Conservation (phyloP, 1,140 invertebrate species). For the Aphidius ervi region DNA sequence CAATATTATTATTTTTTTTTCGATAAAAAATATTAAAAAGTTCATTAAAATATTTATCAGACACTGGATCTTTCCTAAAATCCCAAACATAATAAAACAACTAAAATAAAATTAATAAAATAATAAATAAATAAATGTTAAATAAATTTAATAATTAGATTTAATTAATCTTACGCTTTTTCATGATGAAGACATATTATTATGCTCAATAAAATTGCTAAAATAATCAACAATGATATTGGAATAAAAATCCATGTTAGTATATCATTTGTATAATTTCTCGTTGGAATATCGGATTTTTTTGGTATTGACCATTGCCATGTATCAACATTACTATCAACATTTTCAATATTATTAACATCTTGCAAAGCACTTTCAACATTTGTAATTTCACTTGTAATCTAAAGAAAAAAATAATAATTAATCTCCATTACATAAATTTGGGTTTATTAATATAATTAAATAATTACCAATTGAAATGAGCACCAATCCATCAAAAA, state of each 20-base stretch:
- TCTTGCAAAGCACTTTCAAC: constrained; percentile 41
- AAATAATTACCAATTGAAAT: constrained; percentile 67
- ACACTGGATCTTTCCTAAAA: constrained; percentile 45
- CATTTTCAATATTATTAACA: constrained; percentile 45
- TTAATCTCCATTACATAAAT: neutral
- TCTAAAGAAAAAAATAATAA: constrained; percentile 25
- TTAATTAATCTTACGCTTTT: constrained; percentile 63
- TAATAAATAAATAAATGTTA: constrained; percentile 21
- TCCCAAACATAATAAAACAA: constrained; percentile 1
- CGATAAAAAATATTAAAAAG: constrained; percentile 44
- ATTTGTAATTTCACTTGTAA: constrained; percentile 34
- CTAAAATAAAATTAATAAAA: constrained; percentile 28
- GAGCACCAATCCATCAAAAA: constrained; percentile 86
- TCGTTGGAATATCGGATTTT: constrained; percentile 59
- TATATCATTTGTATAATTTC: constrained; percentile 69
- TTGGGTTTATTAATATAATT: constrained; percentile 4
- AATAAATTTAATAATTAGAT: constrained; percentile 10
- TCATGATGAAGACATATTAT: constrained; percentile 75
- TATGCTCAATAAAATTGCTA: constrained; percentile 64
- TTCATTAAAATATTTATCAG: constrained; percentile 45
- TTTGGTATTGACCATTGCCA: constrained; percentile 58
- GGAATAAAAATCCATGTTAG: constrained; percentile 69
- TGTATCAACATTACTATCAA: constrained; percentile 39
- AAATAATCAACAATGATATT: constrained; percentile 62
- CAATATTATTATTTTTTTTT: constrained; percentile 25